Conservation (phyloP, 2,888 invertebrate genomes). For the Temnothorax unifasciatus region DNA sequence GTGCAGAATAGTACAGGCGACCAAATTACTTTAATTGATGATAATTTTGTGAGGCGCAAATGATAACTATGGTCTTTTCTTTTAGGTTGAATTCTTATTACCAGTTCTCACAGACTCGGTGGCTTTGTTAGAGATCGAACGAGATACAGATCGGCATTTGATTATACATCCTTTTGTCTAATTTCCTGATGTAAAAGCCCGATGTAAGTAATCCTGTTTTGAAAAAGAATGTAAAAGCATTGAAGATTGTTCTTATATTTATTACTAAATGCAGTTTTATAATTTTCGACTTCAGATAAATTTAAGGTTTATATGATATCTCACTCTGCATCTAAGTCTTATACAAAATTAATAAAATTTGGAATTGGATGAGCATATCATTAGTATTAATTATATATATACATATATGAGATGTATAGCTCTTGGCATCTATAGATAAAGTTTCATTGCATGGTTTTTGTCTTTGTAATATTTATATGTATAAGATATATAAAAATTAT, state of each 20-base stretch:
- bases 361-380: neutral
- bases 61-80: neutral
- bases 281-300: neutral
- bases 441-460: neutral
- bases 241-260: neutral
- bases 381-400: too few species aligned
- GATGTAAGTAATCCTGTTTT: conserved; percentile 54
- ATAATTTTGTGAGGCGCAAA: neutral
- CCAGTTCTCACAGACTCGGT: neutral
- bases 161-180: neutral
- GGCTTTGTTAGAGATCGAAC: neutral
- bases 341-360: neutral
- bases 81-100: conserved; percentile 27
- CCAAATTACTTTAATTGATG: neutral
- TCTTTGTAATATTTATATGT: neutral
- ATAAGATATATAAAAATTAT: neutral
- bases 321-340: neutral
- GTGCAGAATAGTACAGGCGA: neutral
- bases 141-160: neutral
- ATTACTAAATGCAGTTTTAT: neutral
- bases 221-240: neutral
- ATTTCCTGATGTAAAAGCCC: neutral
- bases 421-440: neutral
- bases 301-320: neutral
- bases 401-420: neutral